Base-by-base conservation (phyloP, 2,113 vertebrate species). In the Tachuris rubrigastra region DNA sequence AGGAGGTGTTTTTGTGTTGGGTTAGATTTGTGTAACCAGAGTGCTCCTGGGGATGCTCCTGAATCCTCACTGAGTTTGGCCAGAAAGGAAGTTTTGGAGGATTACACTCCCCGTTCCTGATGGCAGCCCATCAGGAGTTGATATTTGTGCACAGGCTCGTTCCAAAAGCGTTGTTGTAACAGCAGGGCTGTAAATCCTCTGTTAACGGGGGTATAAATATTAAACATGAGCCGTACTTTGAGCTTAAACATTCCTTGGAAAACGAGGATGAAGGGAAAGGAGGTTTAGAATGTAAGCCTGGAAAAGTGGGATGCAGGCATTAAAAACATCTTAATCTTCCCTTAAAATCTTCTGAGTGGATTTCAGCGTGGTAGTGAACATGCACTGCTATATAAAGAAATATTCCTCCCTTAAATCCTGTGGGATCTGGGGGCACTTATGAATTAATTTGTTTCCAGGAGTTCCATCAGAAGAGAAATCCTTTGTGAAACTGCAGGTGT, bases 51-150 rank as follows among this genome's bases (percentile, higher is more conserved):
- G 89, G 75, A 46, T 53, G 75, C 90, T 84, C 35, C 89, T 87
- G 69, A 93, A 88, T 94, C 85, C 87, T 90, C 75, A 58, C 85
- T 49, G 42, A 92, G 86, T 67, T 90, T 93, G 92, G 94, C 95
- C 77, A 58, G 53, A 41, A 42, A 44, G 35, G 58, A 75, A 90
- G 20, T 84, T 96, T 81, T 53, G 65, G 86, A 71, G 80, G 65
- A 81, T 81, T 39, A 10, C 53, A 14, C 28, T 94, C 58, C 6
- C 74, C 18, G 35, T 31, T 65, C 49, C 55, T 92, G 60, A 46
- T 37, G 28, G 46, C 25, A 49, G 83, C 93, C 94, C 79, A 42
- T 94, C 94, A 86, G 79, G 69, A 80, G 65, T 63, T 76, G 82
- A 30, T 90, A 39, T 55, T 73, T 68, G 78, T 68, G 12, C 30